Evolutionary conservation across 2,797 vertebrate genomes (phyloP).

Genomic region (Aphelocoma californica): DNA sequence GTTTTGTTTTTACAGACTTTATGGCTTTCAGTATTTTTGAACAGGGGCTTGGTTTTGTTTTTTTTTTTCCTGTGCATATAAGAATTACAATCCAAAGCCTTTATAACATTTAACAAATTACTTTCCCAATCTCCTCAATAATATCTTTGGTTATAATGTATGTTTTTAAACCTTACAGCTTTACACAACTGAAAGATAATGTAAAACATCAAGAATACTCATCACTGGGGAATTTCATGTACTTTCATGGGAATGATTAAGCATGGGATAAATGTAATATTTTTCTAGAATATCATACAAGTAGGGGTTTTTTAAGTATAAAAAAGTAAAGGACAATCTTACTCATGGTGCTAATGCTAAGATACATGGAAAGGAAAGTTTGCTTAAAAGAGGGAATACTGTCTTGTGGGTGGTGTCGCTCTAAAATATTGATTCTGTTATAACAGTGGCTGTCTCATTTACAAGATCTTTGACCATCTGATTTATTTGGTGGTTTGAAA

Average conservation of each 20-base stretch:
- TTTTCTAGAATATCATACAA: background rate
- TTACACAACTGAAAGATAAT: background rate
- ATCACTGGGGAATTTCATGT: background rate
- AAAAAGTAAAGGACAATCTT: background rate
- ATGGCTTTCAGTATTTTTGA: background rate
- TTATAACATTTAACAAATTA: background rate
- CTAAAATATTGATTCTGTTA: background rate
- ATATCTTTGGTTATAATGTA: background rate
- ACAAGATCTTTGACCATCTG: background rate
- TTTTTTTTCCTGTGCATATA: background rate
- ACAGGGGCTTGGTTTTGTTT: accelerated
- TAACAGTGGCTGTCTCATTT: background rate
- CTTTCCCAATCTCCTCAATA: background rate
- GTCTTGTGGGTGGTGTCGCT: background rate
- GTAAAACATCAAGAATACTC: background rate
- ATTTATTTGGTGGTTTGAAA: background rate
- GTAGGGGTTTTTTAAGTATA: background rate
- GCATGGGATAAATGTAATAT: background rate
- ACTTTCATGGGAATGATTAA: background rate
- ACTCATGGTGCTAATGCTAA: background rate
- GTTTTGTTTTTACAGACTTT: background rate
- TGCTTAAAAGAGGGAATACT: background rate
- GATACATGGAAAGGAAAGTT: background rate
- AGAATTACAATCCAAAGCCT: background rate
- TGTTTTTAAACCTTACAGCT: background rate